phyloP scores from a whole-genome alignment of 2,113 vertebrate genomes.

The Hystrix brachyura region DNA sequence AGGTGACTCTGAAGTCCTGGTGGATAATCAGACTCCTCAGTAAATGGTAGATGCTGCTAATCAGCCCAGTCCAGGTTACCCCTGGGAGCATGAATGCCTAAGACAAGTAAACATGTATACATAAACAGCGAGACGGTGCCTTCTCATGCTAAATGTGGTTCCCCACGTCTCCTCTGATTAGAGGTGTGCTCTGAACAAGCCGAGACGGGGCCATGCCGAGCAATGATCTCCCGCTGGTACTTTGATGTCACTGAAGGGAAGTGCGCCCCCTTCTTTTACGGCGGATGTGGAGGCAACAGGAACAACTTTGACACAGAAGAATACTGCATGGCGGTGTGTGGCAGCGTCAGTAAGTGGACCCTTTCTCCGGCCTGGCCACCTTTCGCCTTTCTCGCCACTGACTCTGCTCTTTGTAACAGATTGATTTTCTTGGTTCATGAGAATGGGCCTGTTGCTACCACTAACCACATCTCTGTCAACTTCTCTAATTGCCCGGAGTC shows the following conservation, averaged over 20 bases:
- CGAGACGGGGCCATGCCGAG: slow-evolving; percentile 97
- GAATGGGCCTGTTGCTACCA: slow-evolving; percentile 80
- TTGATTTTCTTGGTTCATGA: slow-evolving; percentile 68
- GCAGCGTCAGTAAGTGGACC: slow-evolving; percentile 97
- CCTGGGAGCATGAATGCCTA: fast-evolving
- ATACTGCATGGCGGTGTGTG: slow-evolving; percentile 99
- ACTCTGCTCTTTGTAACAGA: slow-evolving; percentile 75
- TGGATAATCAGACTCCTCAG: not conserved
- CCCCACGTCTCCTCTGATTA: slow-evolving; percentile 92
- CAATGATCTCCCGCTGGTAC: slow-evolving; percentile 99
- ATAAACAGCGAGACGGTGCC: not conserved
- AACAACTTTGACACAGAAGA: slow-evolving; percentile 99
- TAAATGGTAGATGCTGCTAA: not conserved
- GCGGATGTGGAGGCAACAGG: slow-evolving; percentile 99
- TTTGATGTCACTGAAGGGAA: slow-evolving; percentile 96
- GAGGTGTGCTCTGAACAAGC: slow-evolving; percentile 98
- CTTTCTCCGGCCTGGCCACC: slow-evolving; percentile 80
- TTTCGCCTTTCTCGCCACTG: slow-evolving; percentile 79
- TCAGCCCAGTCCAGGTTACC: fast-evolving
- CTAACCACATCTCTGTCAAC: slow-evolving; percentile 85
- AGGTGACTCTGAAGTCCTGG: not conserved
- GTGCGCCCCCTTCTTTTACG: slow-evolving; percentile 98
- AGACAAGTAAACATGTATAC: not conserved
- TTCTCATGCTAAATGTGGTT: slow-evolving; percentile 89
- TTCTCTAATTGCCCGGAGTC: slow-evolving; percentile 68